phyloP scores from a whole-genome alignment of 2,113 vertebrate species.

The Ammospiza caudacuta region DNA sequence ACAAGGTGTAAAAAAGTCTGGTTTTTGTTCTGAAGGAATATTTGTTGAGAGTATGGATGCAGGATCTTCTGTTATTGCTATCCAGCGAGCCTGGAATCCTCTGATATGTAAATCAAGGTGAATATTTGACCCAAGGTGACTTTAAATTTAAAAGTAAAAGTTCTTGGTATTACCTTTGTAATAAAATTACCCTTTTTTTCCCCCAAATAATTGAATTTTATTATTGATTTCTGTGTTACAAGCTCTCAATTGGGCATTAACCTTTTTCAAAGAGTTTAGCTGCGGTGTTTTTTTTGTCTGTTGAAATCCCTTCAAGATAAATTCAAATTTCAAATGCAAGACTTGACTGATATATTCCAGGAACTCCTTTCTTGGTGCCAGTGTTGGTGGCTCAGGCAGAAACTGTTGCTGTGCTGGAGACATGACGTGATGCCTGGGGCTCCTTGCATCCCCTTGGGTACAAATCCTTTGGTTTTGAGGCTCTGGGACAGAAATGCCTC shows the following conservation, averaged over 20 bases:
- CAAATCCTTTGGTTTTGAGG: background rate
- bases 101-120: background rate
- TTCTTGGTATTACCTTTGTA: background rate
- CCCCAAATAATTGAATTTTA: constrained; percentile 24
- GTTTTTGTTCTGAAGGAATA: background rate
- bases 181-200: background rate
- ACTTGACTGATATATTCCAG: background rate
- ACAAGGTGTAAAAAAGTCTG: background rate
- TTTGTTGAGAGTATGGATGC: background rate
- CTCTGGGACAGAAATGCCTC: background rate
- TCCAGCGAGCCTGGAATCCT: background rate
- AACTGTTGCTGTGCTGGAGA: background rate
- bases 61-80: background rate
- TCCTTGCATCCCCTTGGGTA: background rate
- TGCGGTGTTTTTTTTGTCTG: background rate
- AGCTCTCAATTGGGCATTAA: background rate
- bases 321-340: background rate
- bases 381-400: background rate
- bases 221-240: constrained; percentile 28
- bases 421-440: background rate
- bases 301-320: constrained; percentile 13
- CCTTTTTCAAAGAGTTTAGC: constrained; percentile 4
- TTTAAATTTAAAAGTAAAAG: background rate
- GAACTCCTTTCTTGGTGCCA: background rate
- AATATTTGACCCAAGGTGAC: background rate